Evolutionary conservation across 2,888 invertebrate species (phyloP).

Genomic region (Globia sparganii): DNA sequence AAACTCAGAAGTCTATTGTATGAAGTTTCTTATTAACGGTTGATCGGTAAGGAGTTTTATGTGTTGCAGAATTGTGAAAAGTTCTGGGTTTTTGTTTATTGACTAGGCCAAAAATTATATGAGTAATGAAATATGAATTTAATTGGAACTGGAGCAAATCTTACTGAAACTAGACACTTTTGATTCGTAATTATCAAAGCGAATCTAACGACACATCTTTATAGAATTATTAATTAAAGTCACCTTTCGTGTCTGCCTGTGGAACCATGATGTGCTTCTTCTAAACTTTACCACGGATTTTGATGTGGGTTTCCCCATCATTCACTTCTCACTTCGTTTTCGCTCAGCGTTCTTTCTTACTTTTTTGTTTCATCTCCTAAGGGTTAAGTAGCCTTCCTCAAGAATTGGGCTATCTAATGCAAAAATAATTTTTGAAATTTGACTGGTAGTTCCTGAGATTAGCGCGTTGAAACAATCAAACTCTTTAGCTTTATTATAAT

Average conservation of each 20-base stretch:
- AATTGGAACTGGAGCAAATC: not conserved
- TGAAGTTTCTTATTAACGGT: not conserved
- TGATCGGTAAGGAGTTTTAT: not conserved
- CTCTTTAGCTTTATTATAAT: not conserved
- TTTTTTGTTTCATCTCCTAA: too few relatives aligned
- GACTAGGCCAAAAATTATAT: not conserved
- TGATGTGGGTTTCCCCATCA: not conserved
- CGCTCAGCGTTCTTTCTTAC: too few relatives aligned
- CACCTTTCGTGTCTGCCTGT: not conserved
- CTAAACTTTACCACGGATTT: not conserved
- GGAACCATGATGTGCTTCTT: not conserved
- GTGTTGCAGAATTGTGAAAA: too few relatives aligned
- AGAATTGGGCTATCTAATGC: too few relatives aligned
- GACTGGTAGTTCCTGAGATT: too few relatives aligned
- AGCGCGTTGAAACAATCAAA: too few relatives aligned
- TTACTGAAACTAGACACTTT: not conserved
- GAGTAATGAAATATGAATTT: not conserved
- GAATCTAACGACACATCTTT: not conserved
- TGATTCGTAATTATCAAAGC: not conserved
- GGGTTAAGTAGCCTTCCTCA: too few relatives aligned
- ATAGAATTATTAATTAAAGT: not conserved
- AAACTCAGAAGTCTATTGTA: conserved; percentile 32
- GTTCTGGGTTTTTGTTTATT: not conserved
- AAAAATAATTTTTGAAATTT: too few relatives aligned
- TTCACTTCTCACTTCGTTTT: too few relatives aligned